Conservation (phyloP, 2,797 vertebrate species). For the Cirrhinus mrigala region DNA sequence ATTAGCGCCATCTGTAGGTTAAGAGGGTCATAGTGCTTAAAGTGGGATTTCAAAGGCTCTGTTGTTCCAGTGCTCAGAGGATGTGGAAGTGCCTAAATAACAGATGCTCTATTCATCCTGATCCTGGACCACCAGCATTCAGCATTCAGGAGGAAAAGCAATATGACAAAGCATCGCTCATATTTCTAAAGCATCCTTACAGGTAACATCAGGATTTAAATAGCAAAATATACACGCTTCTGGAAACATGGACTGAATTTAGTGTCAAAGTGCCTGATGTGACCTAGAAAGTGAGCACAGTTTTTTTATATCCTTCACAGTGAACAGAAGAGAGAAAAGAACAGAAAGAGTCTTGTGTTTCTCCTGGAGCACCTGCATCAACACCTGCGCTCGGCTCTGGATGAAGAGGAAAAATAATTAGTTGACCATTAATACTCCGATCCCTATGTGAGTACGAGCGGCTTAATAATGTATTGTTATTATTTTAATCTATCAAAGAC, state of each 20-base stretch:
- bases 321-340: no score
- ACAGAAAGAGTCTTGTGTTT: constrained; percentile 22
- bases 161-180: neutral
- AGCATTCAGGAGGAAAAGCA: neutral
- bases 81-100: constrained; percentile 17
- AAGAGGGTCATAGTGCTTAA: neutral
- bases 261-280: neutral
- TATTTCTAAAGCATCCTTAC: neutral
- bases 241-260: neutral
- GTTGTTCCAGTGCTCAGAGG: constrained; percentile 33
- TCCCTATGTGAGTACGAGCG: neutral
- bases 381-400: neutral
- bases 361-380: constrained; percentile 14
- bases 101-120: constrained; percentile 1
- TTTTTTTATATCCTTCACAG: neutral
- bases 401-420: neutral
- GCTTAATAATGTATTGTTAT: neutral
- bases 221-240: neutral
- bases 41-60: neutral
- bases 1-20: constrained; percentile 25
- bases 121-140: constrained; percentile 5
- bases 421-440: neutral
- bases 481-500: neutral
- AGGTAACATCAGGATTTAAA: neutral
- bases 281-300: neutral